Base-by-base conservation (phyloP, 2,797 vertebrate species). In the Molossus molossus region DNA sequence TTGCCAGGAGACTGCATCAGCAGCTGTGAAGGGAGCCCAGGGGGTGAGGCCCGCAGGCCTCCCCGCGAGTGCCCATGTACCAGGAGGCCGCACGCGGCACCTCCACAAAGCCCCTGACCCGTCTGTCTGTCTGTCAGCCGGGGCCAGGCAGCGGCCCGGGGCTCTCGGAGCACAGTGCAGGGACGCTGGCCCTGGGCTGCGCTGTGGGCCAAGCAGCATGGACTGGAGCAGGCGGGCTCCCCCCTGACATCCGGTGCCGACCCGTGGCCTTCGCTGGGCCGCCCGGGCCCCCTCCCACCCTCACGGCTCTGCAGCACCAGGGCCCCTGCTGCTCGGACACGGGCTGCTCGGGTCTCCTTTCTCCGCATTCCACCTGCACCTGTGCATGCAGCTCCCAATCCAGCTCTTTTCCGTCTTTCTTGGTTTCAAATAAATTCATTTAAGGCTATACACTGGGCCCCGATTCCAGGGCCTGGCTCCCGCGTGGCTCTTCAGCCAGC, bases 391-490 rank as follows among this genome's bases (percentile, higher is more conserved):
- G 69, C 27, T 94, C 72, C 40, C 80, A 48, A 58, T 55, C 64
- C 67, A 25, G 48, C n/a, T 62, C 55, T 76, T 84, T 73, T 33
- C 53, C 27, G 48, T 73, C 76, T 89, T 75, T 84, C 87, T 91
- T 64, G 33, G 53, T 80, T 84, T 93, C 84, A 90, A 83, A 84
- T 70, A 92, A 57, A 87, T 76, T 76, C 40, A 70, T 33, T 93
- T 79, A 87, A 95, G 55, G 75, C 50, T 87, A 95, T 29, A 70
- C 40, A 82, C 37, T 14, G 50, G 58, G 57, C 82, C 93, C 77
- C 37, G 57, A 91, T 60, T 10, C 40, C 23, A 72, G 75, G 0
- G 21, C 40, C 25, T 9, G 14, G 7, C 58, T 88, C 70, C 33
- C 50, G 57, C 29, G 21, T 3, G n/a, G 64, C n/a, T 79, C 80